Evolutionary conservation across 2,797 vertebrate genomes (phyloP).

Genomic region (Notoglanidium macrostoma): DNA sequence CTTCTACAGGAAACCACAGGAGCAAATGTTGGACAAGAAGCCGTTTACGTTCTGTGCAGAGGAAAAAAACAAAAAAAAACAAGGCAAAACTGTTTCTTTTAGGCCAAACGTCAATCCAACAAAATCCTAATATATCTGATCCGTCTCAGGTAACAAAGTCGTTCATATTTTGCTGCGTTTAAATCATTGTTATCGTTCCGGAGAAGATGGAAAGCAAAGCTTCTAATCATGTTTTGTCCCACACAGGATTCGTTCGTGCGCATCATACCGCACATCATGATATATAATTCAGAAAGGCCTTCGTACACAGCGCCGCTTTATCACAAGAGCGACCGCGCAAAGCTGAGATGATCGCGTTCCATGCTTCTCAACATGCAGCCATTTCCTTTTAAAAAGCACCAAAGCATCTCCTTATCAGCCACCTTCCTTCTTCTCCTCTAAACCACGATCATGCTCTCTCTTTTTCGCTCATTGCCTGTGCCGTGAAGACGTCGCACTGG

Average conservation of each 20-base stretch:
- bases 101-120: not conserved
- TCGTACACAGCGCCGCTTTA: constrained; percentile 22
- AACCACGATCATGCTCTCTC: not conserved
- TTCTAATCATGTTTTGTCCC: constrained; percentile 25
- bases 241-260: not conserved
- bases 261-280: constrained; percentile 37
- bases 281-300: constrained; percentile 5
- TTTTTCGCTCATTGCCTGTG: constrained; percentile 55
- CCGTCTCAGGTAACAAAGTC: not conserved
- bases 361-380: constrained; percentile 40
- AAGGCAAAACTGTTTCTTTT: not conserved
- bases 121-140: not conserved
- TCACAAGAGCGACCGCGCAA: constrained; percentile 27
- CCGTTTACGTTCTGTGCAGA: not conserved
- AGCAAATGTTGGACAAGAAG: not conserved
- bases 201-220: constrained; percentile 18
- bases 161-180: not conserved
- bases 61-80: not conserved
- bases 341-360: constrained; percentile 36
- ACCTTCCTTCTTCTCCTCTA: constrained; percentile 47
- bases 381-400: constrained; percentile 43
- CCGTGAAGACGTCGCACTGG: constrained; percentile 54
- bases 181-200: not conserved
- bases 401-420: constrained; percentile 52
- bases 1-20: not conserved